Evolutionary conservation across 2,888 invertebrate genomes (phyloP).

Genomic region (Chloroclystis v-ata): DNA sequence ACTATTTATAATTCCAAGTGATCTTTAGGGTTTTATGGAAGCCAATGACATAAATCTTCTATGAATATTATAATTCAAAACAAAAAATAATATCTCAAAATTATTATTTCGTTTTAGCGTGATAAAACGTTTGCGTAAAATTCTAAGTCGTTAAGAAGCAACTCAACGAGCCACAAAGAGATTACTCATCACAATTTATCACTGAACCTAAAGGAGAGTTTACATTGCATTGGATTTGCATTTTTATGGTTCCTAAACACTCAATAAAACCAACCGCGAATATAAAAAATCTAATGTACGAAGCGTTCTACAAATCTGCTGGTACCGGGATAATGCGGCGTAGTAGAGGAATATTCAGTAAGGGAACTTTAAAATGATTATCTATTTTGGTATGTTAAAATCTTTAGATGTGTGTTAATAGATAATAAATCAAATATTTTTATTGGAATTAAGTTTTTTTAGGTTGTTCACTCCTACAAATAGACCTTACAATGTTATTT

Average conservation of each 20-base stretch:
- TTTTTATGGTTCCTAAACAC: conserved; percentile 72
- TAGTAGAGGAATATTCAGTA: conserved; percentile 6
- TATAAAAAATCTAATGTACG: conserved; percentile 55
- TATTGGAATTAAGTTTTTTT: too few relatives aligned
- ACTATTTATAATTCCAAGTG: too few relatives aligned
- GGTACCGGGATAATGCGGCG: conserved; percentile 39
- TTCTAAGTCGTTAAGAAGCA: conserved; percentile 15
- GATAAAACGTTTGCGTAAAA: conserved; percentile 16
- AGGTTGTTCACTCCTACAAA: too few relatives aligned
- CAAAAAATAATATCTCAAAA: too few relatives aligned
- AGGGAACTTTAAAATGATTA: neutral
- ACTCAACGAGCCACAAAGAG: conserved; percentile 32
- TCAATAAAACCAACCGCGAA: conserved; percentile 61
- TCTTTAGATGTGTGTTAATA: too few relatives aligned
- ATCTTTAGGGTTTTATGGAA: too few relatives aligned
- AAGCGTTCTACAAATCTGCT: conserved; percentile 58
- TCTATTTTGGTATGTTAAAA: neutral
- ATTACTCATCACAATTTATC: conserved; percentile 41
- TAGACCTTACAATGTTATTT: too few relatives aligned
- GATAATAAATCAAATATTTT: too few relatives aligned
- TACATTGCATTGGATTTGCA: conserved; percentile 56
- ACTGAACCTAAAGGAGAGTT: conserved; percentile 40
- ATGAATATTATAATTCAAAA: too few relatives aligned
- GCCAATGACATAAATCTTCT: too few relatives aligned
- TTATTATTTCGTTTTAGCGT: neutral